Evolutionary conservation across 2,888 invertebrate genomes (phyloP).

Genomic region (Volucella zonaria): DNA sequence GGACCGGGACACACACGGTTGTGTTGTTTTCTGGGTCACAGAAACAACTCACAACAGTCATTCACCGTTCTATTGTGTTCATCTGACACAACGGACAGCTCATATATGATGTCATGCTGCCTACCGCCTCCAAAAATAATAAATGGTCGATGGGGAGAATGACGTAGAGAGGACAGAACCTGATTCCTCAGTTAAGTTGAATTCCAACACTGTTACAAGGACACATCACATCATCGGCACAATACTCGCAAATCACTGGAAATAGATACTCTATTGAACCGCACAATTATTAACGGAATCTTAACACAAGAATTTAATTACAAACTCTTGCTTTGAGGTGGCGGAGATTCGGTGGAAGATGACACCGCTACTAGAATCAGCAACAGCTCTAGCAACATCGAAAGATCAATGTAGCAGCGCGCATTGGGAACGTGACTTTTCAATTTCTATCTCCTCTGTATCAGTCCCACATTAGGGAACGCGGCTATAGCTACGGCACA

Average conservation of each 20-base stretch:
- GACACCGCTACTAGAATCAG: neutral
- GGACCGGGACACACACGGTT: slow-evolving; percentile 26
- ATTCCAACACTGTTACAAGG: slow-evolving; percentile 51
- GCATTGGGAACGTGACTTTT: slow-evolving; percentile 65
- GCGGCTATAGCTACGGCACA: neutral
- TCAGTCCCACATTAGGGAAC: neutral
- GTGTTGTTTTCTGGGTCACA: slow-evolving; percentile 48
- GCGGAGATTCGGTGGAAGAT: slow-evolving; percentile 9
- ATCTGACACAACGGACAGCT: slow-evolving; percentile 55
- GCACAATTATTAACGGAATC: slow-evolving; percentile 55
- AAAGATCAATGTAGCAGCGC: neutral
- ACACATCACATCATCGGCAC: slow-evolving; percentile 65
- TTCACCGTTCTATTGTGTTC: slow-evolving; percentile 60
- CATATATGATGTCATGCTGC: slow-evolving; percentile 62
- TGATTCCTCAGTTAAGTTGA: slow-evolving; percentile 37
- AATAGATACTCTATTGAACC: slow-evolving; percentile 13
- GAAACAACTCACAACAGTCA: slow-evolving; percentile 41
- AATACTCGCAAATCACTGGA: slow-evolving; percentile 60
- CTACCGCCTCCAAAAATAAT: slow-evolving; percentile 62
- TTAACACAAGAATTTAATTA: slow-evolving; percentile 61
- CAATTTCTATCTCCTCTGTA: slow-evolving; percentile 31
- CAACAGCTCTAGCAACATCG: neutral
- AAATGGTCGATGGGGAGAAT: slow-evolving; percentile 38
- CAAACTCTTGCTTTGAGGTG: slow-evolving; percentile 5
- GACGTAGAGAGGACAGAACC: no score